Evolutionary conservation across 2,797 vertebrate genomes (phyloP), one percentile per base, ranked within the genome.

Genomic region (Eulemur coronatus): DNA sequence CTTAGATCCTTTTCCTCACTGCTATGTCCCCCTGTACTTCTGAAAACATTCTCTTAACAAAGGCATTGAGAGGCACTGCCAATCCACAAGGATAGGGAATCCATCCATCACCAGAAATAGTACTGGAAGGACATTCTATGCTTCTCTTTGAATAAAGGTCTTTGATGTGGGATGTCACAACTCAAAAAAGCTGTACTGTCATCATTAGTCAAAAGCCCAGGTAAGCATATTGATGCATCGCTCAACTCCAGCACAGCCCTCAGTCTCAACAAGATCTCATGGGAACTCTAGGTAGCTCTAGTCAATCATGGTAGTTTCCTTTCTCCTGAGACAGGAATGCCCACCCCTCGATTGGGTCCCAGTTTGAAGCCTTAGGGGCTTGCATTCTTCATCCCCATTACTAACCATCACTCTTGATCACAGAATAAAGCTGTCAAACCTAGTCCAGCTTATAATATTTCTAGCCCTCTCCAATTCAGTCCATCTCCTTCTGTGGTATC

Each of bases 41-140:
- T 89, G 48, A 88, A 63, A 95, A 67, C 43, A 69, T 10, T 50
- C 28, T 72, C 79, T 89, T 73, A 94, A 79, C 33, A 89, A 94
- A 96, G 11, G 13, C n/a, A 48, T 26, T 84, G n/a, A 30, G 24
- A 88, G 28, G 12, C 50, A 69, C n/a, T 84, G 28, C 15, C 76
- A 92, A 46, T 52, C 69, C 61, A 65, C 26, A 80, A 14, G 46
- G 22, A 73, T 10, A 80, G 43, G 17, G 57, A 70, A 52, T 79
- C 41, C 7, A 87, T 26, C 63, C 43, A 55, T 59, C 46, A 89
- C 61, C 33, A 78, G 33, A 82, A 76, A 67, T 9, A 43, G 35
- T 41, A 92, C 50, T 69, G 48, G 63, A 33, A 89, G 50, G 30
- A 75, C 28, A 75, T 70, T 87, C 46, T 80, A 57, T 59, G 41